Percentiles rank a stretch among this genome's conserved stretches.
Conservation (phyloP, 2,113 vertebrate genomes). For the Leuciscus idus region DNA sequence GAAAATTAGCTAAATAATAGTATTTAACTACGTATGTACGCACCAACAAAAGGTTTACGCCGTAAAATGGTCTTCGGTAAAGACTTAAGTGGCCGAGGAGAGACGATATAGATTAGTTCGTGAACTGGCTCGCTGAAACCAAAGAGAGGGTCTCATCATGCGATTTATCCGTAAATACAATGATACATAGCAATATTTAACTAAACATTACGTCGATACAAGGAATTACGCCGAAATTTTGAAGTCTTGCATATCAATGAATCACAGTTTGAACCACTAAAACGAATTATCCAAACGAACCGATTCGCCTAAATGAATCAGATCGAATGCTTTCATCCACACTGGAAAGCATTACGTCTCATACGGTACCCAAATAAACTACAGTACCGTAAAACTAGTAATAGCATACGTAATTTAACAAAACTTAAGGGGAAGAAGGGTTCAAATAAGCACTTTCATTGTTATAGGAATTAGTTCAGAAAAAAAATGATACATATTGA, state of each 20-base stretch:
- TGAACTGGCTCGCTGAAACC: background rate
- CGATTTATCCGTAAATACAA: background rate
- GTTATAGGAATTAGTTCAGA: background rate
- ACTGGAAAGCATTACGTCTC: background rate
- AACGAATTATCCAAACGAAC: background rate
- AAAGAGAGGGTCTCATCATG: too few relatives aligned
- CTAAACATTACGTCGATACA: background rate
- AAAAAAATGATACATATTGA: too few relatives aligned
- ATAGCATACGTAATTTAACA: background rate
- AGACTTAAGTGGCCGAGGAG: background rate
- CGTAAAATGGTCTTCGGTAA: background rate
- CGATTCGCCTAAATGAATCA: background rate
- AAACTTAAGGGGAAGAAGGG: background rate
- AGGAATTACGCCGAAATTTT: background rate
- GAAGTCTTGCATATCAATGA: background rate
- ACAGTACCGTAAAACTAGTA: slow-evolving; percentile 1
- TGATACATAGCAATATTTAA: background rate
- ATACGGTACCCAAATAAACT: background rate
- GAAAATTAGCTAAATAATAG: background rate
- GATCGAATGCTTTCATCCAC: background rate
- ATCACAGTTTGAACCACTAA: background rate
- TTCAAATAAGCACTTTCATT: background rate
- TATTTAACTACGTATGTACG: background rate
- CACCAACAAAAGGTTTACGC: background rate
- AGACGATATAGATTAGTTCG: background rate